Evolutionary conservation across 1,140 invertebrate genomes (phyloP).

Genomic region (Apis cerana): DNA sequence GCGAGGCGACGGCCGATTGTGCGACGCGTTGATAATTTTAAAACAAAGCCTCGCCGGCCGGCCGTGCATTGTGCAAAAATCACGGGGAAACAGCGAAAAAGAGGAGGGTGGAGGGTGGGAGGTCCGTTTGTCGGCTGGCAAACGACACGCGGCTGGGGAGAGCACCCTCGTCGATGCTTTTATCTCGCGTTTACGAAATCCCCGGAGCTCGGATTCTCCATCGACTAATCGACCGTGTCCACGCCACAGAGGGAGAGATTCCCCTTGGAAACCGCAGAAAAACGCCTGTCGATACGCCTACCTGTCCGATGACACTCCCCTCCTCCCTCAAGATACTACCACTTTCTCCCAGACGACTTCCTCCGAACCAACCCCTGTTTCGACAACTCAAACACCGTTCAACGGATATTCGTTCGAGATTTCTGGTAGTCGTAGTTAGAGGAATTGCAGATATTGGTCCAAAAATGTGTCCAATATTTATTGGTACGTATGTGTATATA

Average conservation of each 20-base stretch:
- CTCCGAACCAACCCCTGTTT: too few relatives aligned
- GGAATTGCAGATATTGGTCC: too few relatives aligned
- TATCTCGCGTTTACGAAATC: conserved; percentile 65
- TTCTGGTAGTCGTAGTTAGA: too few relatives aligned
- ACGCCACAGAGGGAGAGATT: conserved; percentile 1
- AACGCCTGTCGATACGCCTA: conserved; percentile 47
- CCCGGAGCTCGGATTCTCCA: conserved; percentile 55
- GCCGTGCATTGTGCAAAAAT: conserved; percentile 78
- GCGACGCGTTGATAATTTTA: conserved; percentile 80
- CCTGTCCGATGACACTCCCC: not conserved
- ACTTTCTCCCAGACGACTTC: not conserved
- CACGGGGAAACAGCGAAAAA: conserved; percentile 65
- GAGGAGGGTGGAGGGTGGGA: conserved; percentile 9
- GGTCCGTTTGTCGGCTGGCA: conserved; percentile 49
- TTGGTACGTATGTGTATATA: too few relatives aligned
- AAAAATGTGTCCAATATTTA: too few relatives aligned
- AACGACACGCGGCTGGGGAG: conserved; percentile 38
- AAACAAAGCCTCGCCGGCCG: conserved; percentile 74
- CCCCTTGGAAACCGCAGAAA: conserved; percentile 46
- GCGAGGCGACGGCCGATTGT: conserved; percentile 76
- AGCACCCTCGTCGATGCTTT: conserved; percentile 40
- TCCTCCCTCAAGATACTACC: not conserved
- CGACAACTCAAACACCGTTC: too few relatives aligned
- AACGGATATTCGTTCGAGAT: too few relatives aligned
- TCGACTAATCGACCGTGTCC: conserved; percentile 65